Evolutionary conservation across 1,140 invertebrate species (phyloP).

Genomic region (Caenorhabditis elegans): WBcel235 BX284604.4:5909501-5910000

Average conservation of each 20-base stretch:
- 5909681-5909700: neutral
- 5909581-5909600: neutral
- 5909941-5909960: no score
- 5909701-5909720: neutral
- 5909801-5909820: neutral
- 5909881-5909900: no score
- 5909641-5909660: neutral
- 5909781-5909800: constrained; percentile 1
- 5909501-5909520: no score
- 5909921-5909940: no score
- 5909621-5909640: neutral
- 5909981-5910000: no score
- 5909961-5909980: no score
- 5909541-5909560: neutral
- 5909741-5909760: neutral
- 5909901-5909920: no score
- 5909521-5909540: no score
- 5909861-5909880: neutral
- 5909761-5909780: neutral
- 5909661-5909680: neutral
- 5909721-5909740: neutral
- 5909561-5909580: neutral
- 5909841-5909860: neutral
- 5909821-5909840: constrained; percentile 7
- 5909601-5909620: neutral